Evolutionary conservation across 2,888 invertebrate genomes (phyloP).

Genomic region (Dryocosmus kuriphilus): DNA sequence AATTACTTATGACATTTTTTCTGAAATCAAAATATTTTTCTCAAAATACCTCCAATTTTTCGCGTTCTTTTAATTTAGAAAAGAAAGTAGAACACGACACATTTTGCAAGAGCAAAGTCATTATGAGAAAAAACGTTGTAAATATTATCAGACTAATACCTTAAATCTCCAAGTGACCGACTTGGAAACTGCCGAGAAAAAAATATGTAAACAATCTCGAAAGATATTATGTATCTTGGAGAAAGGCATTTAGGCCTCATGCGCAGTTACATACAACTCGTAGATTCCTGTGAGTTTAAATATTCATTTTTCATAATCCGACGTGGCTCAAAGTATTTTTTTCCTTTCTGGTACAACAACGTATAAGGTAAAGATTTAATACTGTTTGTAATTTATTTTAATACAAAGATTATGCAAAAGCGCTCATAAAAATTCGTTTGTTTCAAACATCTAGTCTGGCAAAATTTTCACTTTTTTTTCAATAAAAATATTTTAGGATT

Average conservation of each 20-base stretch:
- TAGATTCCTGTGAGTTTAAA: not conserved
- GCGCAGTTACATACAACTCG: not conserved
- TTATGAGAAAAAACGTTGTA: too few species aligned
- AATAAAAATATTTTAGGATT: too few species aligned
- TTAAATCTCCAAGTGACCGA: not conserved
- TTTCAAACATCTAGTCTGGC: too few species aligned
- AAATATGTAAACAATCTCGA: constrained; percentile 4
- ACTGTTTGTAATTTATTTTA: not conserved
- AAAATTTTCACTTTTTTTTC: too few species aligned
- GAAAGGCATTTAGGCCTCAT: not conserved
- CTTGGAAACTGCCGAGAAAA: not conserved
- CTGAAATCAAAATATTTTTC: too few species aligned
- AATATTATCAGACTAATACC: not conserved
- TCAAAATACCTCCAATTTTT: too few species aligned
- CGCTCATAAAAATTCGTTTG: not conserved
- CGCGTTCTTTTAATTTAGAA: too few species aligned
- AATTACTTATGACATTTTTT: too few species aligned
- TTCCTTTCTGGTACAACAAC: not conserved
- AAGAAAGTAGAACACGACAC: too few species aligned
- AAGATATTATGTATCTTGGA: not conserved
- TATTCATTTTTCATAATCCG: not conserved
- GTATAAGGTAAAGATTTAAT: not conserved
- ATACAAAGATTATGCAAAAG: not conserved
- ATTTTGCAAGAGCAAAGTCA: too few species aligned
- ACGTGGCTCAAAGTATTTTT: not conserved